These are phyloP conservation scores for Brachyalestes nurse DNA, from an alignment of 2,797 vertebrate genomes.

Conservation along the genomic window DNA sequence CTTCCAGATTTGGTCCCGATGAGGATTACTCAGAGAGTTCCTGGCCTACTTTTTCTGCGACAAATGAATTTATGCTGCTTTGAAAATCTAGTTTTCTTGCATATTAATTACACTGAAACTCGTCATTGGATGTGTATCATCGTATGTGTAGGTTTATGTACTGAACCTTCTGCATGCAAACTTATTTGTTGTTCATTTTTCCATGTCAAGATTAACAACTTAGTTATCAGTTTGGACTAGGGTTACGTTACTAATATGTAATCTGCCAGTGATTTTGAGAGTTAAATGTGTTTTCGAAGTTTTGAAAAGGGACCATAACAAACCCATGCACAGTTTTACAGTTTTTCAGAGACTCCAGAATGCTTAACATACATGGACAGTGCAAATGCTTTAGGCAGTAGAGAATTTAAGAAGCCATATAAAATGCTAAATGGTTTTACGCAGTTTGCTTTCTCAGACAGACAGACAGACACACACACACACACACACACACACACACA, in stretches of 20 bases:
- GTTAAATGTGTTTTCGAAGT: too few species aligned
- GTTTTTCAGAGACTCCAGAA: too few species aligned
- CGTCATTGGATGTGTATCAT: background rate
- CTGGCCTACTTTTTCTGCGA: slow-evolving; percentile 84
- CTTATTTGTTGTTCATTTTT: background rate
- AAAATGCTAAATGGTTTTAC: too few species aligned
- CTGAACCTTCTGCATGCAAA: background rate
- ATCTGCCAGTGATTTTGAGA: background rate
- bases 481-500: too few species aligned
- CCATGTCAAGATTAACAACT: background rate
- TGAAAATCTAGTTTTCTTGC: background rate
- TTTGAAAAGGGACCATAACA: too few species aligned
- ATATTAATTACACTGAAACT: background rate
- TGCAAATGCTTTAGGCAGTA: too few species aligned
- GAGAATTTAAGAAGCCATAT: too few species aligned
- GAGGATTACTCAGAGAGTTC: slow-evolving; percentile 76
- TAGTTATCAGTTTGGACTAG: background rate
- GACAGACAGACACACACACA: too few species aligned
- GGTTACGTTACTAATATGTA: background rate
- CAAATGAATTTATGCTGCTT: slow-evolving; percentile 73
- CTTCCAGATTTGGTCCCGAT: slow-evolving; percentile 83
- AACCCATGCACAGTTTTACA: too few species aligned
- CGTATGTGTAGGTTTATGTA: background rate
- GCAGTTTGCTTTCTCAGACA: too few species aligned
- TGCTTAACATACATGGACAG: too few species aligned